phyloP scores from a whole-genome alignment of 37 sponge, comb jelly and placozoan species.

The Oscarella lobularis region DNA sequence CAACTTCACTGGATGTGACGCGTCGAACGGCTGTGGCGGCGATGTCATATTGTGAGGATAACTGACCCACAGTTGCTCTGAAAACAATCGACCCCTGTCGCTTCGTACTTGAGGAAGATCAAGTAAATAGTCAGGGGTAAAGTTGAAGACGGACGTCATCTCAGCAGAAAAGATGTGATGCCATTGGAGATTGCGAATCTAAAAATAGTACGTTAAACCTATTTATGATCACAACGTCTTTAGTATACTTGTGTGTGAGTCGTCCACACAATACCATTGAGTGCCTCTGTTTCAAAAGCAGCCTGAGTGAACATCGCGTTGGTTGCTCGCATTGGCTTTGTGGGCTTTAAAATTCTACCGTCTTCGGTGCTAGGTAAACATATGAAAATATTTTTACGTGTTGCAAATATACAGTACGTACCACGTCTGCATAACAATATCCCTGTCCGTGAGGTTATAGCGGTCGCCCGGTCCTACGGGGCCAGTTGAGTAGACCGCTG shows the following conservation, averaged over 20 bases:
- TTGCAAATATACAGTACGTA: not conserved
- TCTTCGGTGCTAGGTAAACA: conserved; percentile 26
- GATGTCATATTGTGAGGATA: conserved; percentile 8
- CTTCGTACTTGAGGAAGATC: no score
- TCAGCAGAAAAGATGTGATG: conserved; percentile 53
- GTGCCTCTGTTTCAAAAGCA: conserved; percentile 39
- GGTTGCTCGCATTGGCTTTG: conserved; percentile 38
- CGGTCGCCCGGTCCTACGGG: conserved; percentile 55
- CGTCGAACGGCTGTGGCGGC: conserved; percentile 2
- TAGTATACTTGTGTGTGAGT: conserved; percentile 45
- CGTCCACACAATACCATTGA: conserved; percentile 36
- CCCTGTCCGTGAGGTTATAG: conserved; percentile 16
- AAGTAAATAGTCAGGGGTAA: conserved; percentile 28
- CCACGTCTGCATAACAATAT: conserved; percentile 59
- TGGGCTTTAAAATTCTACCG: conserved; percentile 56
- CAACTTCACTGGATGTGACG: not conserved
- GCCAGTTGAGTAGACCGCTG: conserved; percentile 46
- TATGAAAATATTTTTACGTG: not conserved
- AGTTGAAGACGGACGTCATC: conserved; percentile 8
- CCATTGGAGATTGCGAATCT: no score
- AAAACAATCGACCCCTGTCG: no score
- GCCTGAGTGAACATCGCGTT: conserved; percentile 42
- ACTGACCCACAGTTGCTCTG: conserved; percentile 7
- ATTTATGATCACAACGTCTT: no score
- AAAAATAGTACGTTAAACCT: no score